Conservation (phyloP, 2,888 invertebrate genomes). For the Apodemia hepburni region DNA sequence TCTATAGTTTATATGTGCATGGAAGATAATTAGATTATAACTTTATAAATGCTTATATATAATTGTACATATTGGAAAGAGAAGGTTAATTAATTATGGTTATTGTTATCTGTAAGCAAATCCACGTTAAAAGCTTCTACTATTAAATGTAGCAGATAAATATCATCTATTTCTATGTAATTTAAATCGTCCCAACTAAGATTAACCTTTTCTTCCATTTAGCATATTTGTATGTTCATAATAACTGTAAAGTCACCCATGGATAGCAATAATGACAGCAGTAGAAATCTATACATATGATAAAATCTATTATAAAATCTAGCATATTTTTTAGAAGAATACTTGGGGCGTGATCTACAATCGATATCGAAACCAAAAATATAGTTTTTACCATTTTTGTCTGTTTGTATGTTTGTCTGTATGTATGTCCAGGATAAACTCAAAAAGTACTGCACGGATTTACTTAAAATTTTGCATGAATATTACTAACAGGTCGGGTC, state of each 20-base stretch:
- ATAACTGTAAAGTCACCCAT: conserved; percentile 9
- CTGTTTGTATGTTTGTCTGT: too few species aligned
- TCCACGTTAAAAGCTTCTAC: background rate
- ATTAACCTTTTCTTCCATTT: conserved; percentile 25
- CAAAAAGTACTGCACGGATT: too few species aligned
- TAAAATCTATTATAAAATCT: too few species aligned
- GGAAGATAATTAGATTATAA: conserved; percentile 55
- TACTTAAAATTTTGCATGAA: too few species aligned
- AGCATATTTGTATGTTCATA: conserved; percentile 48
- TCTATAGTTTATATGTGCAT: conserved; percentile 76
- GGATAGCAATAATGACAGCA: background rate
- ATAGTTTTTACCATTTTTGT: too few species aligned
- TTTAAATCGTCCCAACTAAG: background rate
- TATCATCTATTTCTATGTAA: background rate
- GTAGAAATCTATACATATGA: background rate
- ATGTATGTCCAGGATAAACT: too few species aligned
- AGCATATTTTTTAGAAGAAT: too few species aligned
- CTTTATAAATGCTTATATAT: conserved; percentile 41
- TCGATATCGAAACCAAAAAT: too few species aligned
- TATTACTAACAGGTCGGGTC: too few species aligned
- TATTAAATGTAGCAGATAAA: background rate
- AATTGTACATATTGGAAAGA: conserved; percentile 48
- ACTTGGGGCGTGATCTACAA: too few species aligned
- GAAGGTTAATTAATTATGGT: conserved; percentile 42
- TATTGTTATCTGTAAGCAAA: conserved; percentile 13